Percentiles rank a stretch among this genome's conserved stretches.
phyloP scores from a whole-genome alignment of 2,113 vertebrate genomes.

The Dromiciops gliroides region DNA sequence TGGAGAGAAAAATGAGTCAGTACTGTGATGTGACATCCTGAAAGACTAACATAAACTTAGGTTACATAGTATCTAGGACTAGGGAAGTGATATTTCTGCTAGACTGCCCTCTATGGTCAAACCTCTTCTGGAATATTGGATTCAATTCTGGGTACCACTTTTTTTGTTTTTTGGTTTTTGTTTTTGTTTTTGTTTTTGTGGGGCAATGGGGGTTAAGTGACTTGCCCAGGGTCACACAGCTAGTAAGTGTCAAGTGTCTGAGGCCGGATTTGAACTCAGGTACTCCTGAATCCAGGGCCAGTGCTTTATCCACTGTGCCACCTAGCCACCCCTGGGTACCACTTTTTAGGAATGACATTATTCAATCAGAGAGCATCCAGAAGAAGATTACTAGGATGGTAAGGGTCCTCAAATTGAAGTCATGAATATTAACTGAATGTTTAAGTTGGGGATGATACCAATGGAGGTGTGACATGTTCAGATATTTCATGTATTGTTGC shows the following conservation, averaged over 20 bases:
- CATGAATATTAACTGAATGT: background rate
- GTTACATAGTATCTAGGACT: background rate
- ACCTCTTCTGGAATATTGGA: background rate
- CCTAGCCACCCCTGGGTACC: too few relatives aligned
- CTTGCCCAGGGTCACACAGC: too few relatives aligned
- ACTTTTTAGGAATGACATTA: background rate
- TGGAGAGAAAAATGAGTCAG: background rate
- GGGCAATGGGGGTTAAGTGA: too few relatives aligned
- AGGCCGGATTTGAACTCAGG: too few relatives aligned
- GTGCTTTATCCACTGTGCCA: too few relatives aligned
- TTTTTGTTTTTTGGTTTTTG: too few relatives aligned
- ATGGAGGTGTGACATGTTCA: background rate
- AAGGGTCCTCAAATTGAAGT: background rate
- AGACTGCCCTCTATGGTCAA: background rate
- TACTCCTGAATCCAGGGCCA: too few relatives aligned
- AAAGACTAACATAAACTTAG: background rate
- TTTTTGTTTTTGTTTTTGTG: too few relatives aligned
- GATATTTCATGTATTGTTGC: background rate
- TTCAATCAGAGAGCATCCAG: background rate
- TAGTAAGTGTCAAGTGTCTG: too few relatives aligned
- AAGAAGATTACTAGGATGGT: background rate
- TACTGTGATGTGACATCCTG: background rate
- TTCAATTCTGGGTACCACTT: background rate
- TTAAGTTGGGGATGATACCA: background rate
- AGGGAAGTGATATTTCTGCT: background rate